These are phyloP conservation scores for Amphimedon queenslandica DNA, from an alignment of 37 sponge, comb jelly and placozoan genomes.

Conservation along the genomic window DNA sequence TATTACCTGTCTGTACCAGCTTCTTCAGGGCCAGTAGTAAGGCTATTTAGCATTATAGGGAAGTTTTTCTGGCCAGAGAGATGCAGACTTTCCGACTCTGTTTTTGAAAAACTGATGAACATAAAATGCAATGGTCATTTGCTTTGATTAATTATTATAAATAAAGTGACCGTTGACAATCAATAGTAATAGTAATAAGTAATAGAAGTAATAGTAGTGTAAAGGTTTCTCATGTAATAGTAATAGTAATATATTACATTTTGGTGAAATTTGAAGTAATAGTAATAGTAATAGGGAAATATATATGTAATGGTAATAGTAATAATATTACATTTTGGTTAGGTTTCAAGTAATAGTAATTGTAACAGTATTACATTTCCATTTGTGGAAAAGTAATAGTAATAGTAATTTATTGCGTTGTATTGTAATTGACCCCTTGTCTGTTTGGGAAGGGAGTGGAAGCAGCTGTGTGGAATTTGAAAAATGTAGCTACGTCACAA, in stretches of 20 bases:
- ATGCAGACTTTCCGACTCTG: slow-evolving; percentile 19
- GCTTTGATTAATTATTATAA: slow-evolving; percentile 13
- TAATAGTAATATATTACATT: slow-evolving; percentile 14
- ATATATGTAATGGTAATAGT: neutral
- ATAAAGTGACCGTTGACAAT: neutral
- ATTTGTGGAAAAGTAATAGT: neutral
- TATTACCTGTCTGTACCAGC: slow-evolving; percentile 24
- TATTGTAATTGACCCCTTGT: too few species aligned
- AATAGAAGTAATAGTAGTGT: neutral
- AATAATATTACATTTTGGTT: neutral
- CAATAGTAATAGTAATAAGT: slow-evolving; percentile 1
- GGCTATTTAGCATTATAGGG: slow-evolving; percentile 32
- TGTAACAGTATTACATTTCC: slow-evolving; percentile 2
- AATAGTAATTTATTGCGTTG: too few species aligned
- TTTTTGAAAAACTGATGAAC: slow-evolving; percentile 24
- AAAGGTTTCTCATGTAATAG: slow-evolving; percentile 1
- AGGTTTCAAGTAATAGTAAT: slow-evolving; percentile 5
- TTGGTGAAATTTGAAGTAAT: slow-evolving; percentile 8
- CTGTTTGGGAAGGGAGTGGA: too few species aligned
- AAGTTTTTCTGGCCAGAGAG: slow-evolving; percentile 39
- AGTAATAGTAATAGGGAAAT: slow-evolving; percentile 34
- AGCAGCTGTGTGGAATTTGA: too few species aligned
- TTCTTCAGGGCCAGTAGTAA: slow-evolving; percentile 36
- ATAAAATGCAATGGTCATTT: slow-evolving; percentile 43
- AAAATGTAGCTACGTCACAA: too few species aligned